Conservation (phyloP, 2,888 invertebrate genomes). For the Nemotelus nigrinus region DNA sequence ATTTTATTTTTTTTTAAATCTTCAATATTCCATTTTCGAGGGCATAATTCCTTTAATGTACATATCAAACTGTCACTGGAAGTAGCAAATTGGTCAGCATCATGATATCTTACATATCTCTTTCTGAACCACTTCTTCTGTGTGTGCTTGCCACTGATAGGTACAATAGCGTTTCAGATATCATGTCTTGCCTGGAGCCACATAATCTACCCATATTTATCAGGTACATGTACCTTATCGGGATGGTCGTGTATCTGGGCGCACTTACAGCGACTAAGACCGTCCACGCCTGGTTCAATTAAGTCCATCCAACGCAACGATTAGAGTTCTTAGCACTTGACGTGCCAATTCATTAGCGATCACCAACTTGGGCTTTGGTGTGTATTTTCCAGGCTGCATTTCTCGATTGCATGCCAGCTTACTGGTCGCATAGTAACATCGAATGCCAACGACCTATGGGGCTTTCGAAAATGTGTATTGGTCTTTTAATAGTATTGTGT, state of each 20-base stretch:
- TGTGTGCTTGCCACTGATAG: too few species aligned
- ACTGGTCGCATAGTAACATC: not conserved
- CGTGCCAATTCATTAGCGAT: slow-evolving; percentile 34
- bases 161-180: too few species aligned
- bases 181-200: not conserved
- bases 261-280: slow-evolving; percentile 10
- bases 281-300: slow-evolving; percentile 23
- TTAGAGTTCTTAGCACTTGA: slow-evolving; percentile 37
- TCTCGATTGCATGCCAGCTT: slow-evolving; percentile 11
- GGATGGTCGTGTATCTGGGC: slow-evolving; percentile 17
- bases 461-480: not conserved
- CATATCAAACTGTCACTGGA: too few species aligned
- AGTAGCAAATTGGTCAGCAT: too few species aligned
- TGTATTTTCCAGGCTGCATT: not conserved
- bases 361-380: not conserved
- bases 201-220: slow-evolving; percentile 6
- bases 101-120: too few species aligned
- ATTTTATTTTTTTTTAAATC: too few species aligned
- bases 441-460: slow-evolving; percentile 6
- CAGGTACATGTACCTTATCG: slow-evolving; percentile 3
- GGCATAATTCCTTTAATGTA: too few species aligned
- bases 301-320: slow-evolving; percentile 32
- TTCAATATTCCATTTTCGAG: too few species aligned
- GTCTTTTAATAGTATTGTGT: not conserved
- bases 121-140: too few species aligned